These are phyloP conservation scores for Zosterops borbonicus DNA, from an alignment of 2,113 vertebrate species.

Conservation along the genomic window DNA sequence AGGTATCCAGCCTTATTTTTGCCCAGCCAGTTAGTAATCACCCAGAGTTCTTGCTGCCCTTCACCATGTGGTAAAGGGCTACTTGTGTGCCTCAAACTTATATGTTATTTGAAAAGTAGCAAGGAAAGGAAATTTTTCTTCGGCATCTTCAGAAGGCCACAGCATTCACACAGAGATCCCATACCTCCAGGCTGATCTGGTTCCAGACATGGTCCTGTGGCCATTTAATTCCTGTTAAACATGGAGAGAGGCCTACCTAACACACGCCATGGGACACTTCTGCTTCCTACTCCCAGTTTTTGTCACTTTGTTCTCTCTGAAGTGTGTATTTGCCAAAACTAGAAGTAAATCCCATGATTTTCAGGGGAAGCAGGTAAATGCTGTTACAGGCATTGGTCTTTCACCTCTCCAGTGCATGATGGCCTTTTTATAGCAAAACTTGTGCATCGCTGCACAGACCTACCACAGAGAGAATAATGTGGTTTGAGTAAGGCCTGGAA, in stretches of 20 bases:
- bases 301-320: background rate
- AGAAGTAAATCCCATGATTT: background rate
- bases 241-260: background rate
- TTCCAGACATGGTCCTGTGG: background rate
- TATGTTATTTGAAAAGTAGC: background rate
- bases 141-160: background rate
- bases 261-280: fast-evolving
- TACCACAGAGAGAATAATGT: background rate
- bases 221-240: background rate
- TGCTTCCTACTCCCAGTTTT: background rate
- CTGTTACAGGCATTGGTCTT: background rate
- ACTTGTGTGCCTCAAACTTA: background rate
- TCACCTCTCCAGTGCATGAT: background rate
- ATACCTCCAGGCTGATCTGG: background rate
- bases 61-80: background rate
- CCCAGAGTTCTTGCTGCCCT: background rate
- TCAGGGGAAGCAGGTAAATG: background rate
- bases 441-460: background rate
- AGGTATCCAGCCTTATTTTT: background rate
- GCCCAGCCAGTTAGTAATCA: background rate
- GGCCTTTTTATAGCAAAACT: background rate
- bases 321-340: background rate
- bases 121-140: background rate
- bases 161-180: background rate
- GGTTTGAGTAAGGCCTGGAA: background rate